Conservation (phyloP, 2,888 invertebrate genomes). For the Watsonalla binaria region DNA sequence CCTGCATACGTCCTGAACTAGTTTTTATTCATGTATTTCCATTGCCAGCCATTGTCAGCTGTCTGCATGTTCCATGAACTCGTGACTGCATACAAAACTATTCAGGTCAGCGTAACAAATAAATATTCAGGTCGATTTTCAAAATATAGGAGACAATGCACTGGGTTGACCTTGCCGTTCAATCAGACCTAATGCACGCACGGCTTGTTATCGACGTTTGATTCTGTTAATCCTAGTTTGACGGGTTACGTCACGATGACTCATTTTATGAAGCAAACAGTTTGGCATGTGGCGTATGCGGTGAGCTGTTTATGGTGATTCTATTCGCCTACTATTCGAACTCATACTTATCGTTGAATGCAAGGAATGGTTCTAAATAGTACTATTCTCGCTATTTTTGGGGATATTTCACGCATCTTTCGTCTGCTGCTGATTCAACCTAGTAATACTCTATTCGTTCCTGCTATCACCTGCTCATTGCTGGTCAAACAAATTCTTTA, state of each 20-base stretch:
- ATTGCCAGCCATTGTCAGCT: neutral
- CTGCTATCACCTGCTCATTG: too few species aligned
- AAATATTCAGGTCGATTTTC: neutral
- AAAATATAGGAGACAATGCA: slow-evolving; percentile 16
- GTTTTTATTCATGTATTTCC: neutral
- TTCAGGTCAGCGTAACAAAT: neutral
- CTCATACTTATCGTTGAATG: too few species aligned
- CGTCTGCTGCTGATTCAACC: too few species aligned
- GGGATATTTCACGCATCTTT: too few species aligned
- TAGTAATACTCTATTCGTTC: too few species aligned
- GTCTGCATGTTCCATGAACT: neutral
- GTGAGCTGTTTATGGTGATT: too few species aligned
- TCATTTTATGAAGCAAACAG: neutral
- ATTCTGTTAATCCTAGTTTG: slow-evolving; percentile 8
- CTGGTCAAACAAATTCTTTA: too few species aligned
- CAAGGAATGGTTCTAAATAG: too few species aligned
- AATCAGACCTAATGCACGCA: slow-evolving; percentile 17
- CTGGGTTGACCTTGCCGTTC: slow-evolving; percentile 22
- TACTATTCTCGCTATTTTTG: too few species aligned
- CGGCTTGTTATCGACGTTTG: slow-evolving; percentile 19
- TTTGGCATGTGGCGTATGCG: too few species aligned
- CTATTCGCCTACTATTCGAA: too few species aligned
- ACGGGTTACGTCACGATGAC: neutral
- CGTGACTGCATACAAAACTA: slow-evolving; percentile 1
- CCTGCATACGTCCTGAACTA: neutral